Conservation (phyloP, 2,113 vertebrate genomes). For the Gopherus flavomarginatus region DNA sequence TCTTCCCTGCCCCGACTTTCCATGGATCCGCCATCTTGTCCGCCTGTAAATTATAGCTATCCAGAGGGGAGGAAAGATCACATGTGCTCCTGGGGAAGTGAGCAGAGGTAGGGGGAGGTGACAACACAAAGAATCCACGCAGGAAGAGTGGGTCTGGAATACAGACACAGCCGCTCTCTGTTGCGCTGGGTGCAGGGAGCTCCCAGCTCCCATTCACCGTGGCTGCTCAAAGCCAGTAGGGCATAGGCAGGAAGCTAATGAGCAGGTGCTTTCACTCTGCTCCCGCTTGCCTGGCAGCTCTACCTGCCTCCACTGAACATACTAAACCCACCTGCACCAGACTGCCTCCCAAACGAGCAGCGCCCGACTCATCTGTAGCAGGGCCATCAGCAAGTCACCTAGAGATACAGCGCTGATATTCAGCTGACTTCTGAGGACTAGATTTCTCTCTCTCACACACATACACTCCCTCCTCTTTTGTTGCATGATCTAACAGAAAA, state of each 20-base stretch:
- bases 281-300: neutral
- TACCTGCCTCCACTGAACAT: neutral
- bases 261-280: neutral
- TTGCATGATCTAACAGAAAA: neutral
- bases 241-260: neutral
- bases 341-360: neutral
- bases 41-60: neutral
- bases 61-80: neutral
- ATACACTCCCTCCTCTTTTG: too few species aligned
- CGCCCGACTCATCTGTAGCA: fast-evolving
- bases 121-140: neutral
- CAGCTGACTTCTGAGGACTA: neutral
- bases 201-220: neutral
- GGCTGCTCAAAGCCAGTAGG: neutral
- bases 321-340: fast-evolving
- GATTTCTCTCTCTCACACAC: neutral
- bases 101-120: neutral
- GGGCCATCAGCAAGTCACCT: neutral
- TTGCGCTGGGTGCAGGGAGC: neutral
- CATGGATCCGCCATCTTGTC: fast-evolving
- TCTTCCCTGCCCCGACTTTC: neutral
- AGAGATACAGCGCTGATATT: neutral
- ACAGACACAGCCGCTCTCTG: neutral
- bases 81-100: neutral
- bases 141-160: neutral